These are phyloP conservation scores for Pipistrellus nathusii DNA, from an alignment of 2,797 vertebrate species.

Conservation along the genomic window DNA sequence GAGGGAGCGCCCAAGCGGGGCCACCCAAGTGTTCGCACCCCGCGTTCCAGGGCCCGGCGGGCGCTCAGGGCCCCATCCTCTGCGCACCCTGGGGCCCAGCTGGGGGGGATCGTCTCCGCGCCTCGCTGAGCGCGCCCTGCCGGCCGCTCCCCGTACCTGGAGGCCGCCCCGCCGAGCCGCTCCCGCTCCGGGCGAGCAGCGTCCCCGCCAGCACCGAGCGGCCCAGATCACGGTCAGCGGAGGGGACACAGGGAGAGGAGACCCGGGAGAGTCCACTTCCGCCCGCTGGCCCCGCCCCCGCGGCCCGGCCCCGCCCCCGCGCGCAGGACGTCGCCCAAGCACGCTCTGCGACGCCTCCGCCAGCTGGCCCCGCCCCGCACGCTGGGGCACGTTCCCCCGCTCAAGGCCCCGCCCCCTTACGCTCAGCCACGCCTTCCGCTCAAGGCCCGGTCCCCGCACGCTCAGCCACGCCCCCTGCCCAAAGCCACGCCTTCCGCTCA, in stretches of 20 bases:
- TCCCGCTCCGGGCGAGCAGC: neutral
- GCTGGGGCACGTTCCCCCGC: no score
- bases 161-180: neutral
- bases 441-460: no score
- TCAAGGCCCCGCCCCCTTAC: neutral
- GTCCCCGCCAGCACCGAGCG: neutral
- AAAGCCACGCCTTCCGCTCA: no score
- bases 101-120: no score
- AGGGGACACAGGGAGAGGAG: accelerated
- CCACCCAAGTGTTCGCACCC: no score
- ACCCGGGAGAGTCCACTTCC: accelerated
- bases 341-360: neutral
- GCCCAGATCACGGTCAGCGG: accelerated
- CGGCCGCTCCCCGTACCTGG: no score
- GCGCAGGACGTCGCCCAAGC: neutral
- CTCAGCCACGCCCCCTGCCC: neutral
- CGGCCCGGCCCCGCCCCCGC: neutral
- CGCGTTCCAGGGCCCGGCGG: no score
- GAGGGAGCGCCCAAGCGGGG: no score
- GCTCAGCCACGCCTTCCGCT: neutral
- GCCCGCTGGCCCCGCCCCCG: no score
- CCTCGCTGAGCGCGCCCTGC: no score
- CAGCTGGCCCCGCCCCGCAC: neutral
- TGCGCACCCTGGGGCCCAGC: no score
- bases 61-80: no score